Evolutionary conservation across 2,113 vertebrate species (phyloP).

Genomic region (Ifrita kowaldi): DNA sequence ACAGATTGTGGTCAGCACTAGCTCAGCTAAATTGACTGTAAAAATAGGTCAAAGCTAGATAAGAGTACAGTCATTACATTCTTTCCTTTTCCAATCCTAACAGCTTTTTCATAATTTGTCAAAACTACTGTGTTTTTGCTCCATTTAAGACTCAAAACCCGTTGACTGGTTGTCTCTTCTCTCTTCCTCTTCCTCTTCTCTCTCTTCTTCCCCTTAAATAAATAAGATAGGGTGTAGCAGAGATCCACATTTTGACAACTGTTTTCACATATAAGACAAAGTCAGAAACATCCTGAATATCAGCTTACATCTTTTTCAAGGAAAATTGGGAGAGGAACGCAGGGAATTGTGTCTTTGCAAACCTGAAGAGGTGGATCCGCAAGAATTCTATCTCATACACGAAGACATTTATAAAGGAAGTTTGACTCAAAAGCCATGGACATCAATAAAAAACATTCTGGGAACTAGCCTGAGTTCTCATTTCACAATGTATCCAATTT

Average conservation of each 20-base stretch:
- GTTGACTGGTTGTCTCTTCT: background rate
- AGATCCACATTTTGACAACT: background rate
- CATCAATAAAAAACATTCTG: background rate
- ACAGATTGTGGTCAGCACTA: background rate
- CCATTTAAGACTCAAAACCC: background rate
- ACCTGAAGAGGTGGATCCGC: background rate
- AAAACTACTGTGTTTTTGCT: background rate
- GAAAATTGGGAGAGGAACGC: fast-evolving
- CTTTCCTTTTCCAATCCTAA: background rate
- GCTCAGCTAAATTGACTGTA: background rate
- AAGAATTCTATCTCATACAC: background rate
- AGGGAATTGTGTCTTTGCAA: background rate
- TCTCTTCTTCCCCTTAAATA: background rate
- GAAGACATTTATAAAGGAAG: background rate
- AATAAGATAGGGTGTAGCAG: background rate
- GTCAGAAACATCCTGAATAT: background rate
- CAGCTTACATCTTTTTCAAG: background rate
- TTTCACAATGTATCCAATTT: background rate
- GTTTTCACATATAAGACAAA: background rate
- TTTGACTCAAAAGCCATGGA: background rate
- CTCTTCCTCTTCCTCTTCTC: background rate
- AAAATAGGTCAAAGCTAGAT: background rate
- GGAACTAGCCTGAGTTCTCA: background rate
- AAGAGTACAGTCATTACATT: background rate
- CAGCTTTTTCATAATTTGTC: background rate